Evolutionary conservation across 1,140 invertebrate species (phyloP), one percentile per base, ranked within the genome.

Genomic region (Eurosta solidaginis): DNA sequence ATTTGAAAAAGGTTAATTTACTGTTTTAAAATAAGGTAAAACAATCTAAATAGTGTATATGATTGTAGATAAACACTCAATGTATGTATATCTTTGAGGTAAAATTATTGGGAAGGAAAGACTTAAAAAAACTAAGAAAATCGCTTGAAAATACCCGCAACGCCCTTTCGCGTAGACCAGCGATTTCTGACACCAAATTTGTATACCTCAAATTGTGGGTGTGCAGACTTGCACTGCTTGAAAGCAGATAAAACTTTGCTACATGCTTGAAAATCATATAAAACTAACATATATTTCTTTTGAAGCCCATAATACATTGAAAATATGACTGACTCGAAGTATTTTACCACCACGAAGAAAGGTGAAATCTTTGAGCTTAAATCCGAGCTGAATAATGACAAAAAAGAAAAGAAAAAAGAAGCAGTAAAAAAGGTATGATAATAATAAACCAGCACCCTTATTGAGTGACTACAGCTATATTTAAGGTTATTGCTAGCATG

Each of bases 301-400:
- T 68, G 27, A 40, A 40, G 10, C 4, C 5, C n/a, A n/a, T n/a
- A 40, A 7, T 68, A 6, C 7, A 5, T 33, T 9, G 33, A 74
- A 54, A 85, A 78, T 77, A 99, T 99, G 98, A 99, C 98, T 52
- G 98, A 99, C 90, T 98, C 98, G 52, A 99, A 99, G 88, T 99
- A 99, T 90, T 99, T 99, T 87, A 99, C 98, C 7, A 99, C 98
- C 79, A 99, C 98, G 78, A 99, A 99, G 89, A 99, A 99, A 89
- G 98, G 97, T 83, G 97, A 99, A 91, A 98, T 99, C 84, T 99
- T 98, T 89, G 97, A 99, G 89, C 89, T 99, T 45, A 99, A 99
- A 89, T 98, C 96, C 52, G 98, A 99, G 88, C 90, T 99, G 17
- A 99, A 99, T 88, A 99, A 97, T 92, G 98, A 99, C 85, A 99